phyloP scores from a whole-genome alignment of 2,113 vertebrate genomes.

The Pan paniscus region DNA sequence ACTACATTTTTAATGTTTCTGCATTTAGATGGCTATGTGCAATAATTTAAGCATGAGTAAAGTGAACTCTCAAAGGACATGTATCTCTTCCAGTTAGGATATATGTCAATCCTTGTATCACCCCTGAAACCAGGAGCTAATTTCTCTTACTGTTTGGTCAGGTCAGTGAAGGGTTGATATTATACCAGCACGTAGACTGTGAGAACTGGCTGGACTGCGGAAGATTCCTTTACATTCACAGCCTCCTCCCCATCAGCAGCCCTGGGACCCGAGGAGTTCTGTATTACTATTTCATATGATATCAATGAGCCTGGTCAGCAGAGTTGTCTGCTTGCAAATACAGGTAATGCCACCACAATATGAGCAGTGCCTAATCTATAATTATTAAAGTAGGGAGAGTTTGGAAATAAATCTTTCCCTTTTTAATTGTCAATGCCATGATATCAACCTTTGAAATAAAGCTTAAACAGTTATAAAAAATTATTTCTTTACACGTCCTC shows the following conservation, averaged over 20 bases:
- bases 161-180: conserved; percentile 88
- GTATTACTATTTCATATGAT: conserved; percentile 91
- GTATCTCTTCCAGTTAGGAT: background rate
- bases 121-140: background rate
- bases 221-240: conserved; percentile 90
- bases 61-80: background rate
- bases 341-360: conserved; percentile 83
- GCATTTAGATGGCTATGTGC: background rate
- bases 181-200: conserved; percentile 85
- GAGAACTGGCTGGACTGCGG: conserved; percentile 86
- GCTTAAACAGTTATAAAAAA: background rate
- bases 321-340: conserved; percentile 89
- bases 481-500: background rate
- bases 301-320: conserved; percentile 83
- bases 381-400: background rate
- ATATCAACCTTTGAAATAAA: background rate
- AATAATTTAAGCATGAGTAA: background rate
- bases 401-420: background rate
- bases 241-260: conserved; percentile 86
- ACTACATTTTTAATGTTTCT: background rate
- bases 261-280: conserved; percentile 88
- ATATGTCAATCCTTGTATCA: background rate
- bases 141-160: conserved; percentile 69
- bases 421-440: background rate
- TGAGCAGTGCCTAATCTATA: background rate